Conservation (phyloP, 2,797 vertebrate genomes). For the Phylloscopus collybita region DNA sequence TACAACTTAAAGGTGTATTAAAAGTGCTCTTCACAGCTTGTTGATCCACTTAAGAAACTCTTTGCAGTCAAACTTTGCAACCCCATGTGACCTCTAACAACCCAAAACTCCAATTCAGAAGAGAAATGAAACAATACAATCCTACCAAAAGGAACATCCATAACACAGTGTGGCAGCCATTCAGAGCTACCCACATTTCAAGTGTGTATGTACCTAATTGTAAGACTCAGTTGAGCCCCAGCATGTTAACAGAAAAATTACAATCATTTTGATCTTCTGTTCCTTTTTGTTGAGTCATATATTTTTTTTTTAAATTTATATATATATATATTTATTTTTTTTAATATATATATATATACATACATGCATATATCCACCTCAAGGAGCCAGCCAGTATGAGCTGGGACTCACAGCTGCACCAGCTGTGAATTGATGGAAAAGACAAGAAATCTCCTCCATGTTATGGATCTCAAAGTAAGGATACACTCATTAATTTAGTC, state of each 20-base stretch:
- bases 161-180: background rate
- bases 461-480: background rate
- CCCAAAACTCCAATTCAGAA: background rate
- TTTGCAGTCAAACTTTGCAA: background rate
- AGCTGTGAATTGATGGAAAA: background rate
- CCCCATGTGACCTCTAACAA: fast-evolving
- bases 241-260: background rate
- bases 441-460: background rate
- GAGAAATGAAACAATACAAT: background rate
- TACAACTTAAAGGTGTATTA: background rate
- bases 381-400: background rate
- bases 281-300: background rate
- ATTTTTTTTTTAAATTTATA: too few species aligned
- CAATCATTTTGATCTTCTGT: background rate
- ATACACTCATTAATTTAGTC: background rate
- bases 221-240: background rate
- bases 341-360: background rate
- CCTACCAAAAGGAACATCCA: background rate
- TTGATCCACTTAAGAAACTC: background rate
- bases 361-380: background rate
- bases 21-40: too few species aligned
- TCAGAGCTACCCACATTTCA: background rate
- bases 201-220: background rate
- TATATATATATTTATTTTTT: too few species aligned
- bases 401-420: background rate